Percentiles rank a stretch among this genome's conserved stretches.
Conservation (phyloP, 2,113 vertebrate species). For the Eulacestoma nigropectus region DNA sequence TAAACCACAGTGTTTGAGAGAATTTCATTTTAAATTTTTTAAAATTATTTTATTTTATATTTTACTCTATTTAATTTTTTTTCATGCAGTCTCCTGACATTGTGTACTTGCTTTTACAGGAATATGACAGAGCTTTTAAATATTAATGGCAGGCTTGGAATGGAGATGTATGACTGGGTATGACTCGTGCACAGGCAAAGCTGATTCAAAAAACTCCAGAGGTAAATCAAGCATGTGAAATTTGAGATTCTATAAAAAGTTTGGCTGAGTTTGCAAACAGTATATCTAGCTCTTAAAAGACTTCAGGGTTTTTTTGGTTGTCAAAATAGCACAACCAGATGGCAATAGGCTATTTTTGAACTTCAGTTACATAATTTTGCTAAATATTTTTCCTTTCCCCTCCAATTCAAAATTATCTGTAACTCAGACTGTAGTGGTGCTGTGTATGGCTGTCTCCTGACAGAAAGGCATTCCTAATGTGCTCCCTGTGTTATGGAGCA, state of each 20-base stretch:
- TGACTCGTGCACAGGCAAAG: neutral
- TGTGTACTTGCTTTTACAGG: neutral
- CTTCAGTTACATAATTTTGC: constrained; percentile 42
- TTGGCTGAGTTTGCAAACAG: constrained; percentile 61
- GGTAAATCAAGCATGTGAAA: constrained; percentile 11
- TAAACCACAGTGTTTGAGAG: neutral
- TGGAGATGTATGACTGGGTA: neutral
- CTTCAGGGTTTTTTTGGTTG: constrained; percentile 5
- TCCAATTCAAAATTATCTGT: neutral
- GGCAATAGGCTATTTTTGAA: constrained; percentile 48
- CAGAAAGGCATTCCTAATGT: neutral
- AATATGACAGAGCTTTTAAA: neutral
- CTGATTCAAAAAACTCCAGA: neutral
- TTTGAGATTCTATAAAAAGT: neutral
- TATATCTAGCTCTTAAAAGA: constrained; percentile 35
- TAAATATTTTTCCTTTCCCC: constrained; percentile 40
- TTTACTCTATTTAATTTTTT: neutral
- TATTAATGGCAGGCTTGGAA: neutral
- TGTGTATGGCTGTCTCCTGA: neutral
- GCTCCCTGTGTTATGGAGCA: neutral
- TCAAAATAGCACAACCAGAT: constrained; percentile 57
- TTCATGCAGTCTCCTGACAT: neutral
- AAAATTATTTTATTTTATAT: neutral
- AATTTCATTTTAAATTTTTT: neutral
- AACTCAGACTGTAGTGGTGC: neutral